Evolutionary conservation across 2,888 invertebrate genomes (phyloP), one percentile per base, ranked within the genome.

Genomic region (Synergus itoensis): DNA sequence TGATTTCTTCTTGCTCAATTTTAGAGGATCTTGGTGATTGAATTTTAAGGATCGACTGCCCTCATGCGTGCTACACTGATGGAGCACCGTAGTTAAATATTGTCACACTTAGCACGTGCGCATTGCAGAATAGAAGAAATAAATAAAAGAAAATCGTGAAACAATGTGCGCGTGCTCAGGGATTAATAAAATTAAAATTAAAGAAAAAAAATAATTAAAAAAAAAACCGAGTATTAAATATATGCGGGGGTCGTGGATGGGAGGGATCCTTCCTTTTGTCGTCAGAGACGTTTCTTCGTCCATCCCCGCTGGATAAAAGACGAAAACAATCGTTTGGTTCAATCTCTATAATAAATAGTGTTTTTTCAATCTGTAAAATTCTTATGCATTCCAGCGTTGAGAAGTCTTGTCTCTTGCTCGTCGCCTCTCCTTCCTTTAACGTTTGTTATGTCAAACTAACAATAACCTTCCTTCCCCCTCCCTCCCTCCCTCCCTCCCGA

Each of bases 181-280:
- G 84, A 86, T 86, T 81, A 80, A 57, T 62, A 82, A 79, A 79
- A 80, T 78, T 73, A 81, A 83, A 85, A 82, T 80, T 81, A 82
- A 53, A 79, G 81, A 69, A 81, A 82, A 80, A 85, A 83, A 84
- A 84, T 77, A 82, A 76, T 78, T 79, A 87, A 87, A 86, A 87
- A 86, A 86, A 89, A 89, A 88, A n/a, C n/a, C 86, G 90, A 91
- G 90, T 91, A 91, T 91, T 90, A 91, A 91, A 91, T 91, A 91
- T 91, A 89, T 90, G 90, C 90, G 91, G 90, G 91, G 91, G 90
- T 90, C 91, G 88, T 89, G 90, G 91, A 91, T 90, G 90, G 90
- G 91, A 90, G 90, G 91, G 90, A 90, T 88, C 87, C 88, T 87
- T 90, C 88, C 89, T 90, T 89, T 85, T 84, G 82, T 85, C 80